Percentiles rank a stretch among this genome's conserved stretches.
Conservation (phyloP, 2,113 vertebrate genomes). For the Mus spicilegus region DNA sequence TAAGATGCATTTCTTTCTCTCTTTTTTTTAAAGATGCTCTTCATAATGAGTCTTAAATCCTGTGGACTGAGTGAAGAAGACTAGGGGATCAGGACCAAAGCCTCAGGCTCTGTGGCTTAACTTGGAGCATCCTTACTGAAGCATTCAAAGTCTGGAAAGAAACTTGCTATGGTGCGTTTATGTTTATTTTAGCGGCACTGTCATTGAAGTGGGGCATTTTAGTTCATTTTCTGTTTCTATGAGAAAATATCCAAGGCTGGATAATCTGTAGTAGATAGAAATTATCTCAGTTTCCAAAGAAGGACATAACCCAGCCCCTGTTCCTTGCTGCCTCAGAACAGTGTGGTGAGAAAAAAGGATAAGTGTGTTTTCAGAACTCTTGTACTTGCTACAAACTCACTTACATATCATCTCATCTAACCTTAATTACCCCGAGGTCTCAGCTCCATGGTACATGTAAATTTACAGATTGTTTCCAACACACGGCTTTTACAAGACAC, state of each 20-base stretch:
- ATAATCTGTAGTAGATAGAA: background rate
- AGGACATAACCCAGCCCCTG: background rate
- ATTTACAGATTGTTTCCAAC: background rate
- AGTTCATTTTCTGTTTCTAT: background rate
- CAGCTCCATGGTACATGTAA: background rate
- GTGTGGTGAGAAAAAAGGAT: no score
- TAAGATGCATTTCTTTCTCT: background rate
- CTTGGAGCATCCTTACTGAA: background rate
- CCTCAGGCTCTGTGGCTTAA: background rate
- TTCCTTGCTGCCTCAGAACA: background rate
- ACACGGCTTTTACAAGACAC: background rate
- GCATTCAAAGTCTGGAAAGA: accelerated
- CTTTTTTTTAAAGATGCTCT: background rate
- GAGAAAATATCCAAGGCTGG: background rate
- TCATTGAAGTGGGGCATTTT: background rate
- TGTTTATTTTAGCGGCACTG: background rate
- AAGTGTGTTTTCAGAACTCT: background rate
- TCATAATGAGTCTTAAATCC: background rate
- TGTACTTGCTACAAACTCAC: background rate
- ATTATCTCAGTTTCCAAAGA: background rate
- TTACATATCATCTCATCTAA: no score
- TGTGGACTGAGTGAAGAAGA: background rate
- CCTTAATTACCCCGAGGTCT: background rate
- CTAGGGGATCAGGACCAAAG: background rate
- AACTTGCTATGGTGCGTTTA: background rate